Base-by-base conservation (phyloP, 2,797 vertebrate genomes). In the Distichodus sexfasciatus region DNA sequence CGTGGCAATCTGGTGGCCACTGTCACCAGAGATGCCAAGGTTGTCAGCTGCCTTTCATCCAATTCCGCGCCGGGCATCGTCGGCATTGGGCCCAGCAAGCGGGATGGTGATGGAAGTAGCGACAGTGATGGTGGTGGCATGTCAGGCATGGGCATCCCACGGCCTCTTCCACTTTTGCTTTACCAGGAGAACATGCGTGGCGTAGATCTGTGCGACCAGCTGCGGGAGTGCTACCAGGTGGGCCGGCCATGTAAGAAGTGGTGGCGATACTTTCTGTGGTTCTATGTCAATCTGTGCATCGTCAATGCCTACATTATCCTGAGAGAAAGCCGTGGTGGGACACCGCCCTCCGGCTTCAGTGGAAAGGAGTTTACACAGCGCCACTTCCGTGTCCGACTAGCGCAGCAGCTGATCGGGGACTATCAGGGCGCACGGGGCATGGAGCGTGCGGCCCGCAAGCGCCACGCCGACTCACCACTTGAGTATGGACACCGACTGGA, bases 231-330 rank as follows among this genome's bases (percentile, higher is more conserved):
- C 85, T 93, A 93, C 83, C 91, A 91, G 77, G 92, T 93, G 0
- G 92, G 92, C 31, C 77, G 92, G 72, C 90, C 92, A 0, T 91
- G 91, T 40, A 93, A 92, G 80, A 92, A 91, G 82, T 93, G 92
- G 92, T 93, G 92, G 92, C 90, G 92, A 77, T 93, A 91, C 82
- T 91, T 93, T 68, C 80, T 93, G 78, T 93, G 92, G 92, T 93
- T 93, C 80, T 92, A 92, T 40, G 86, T 93, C 40, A 93, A 93
- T 21, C 77, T 93, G 72, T 92, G 90, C 82, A 91, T 93, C 10
- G 92, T 93, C 73, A 90, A 93, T 6, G 90, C 92, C 62, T 93
- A 92, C 77, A 79, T 93, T 48, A 78, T 93, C 63, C 83, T 89
- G 80, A 81, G 88, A 44, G 91, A 91, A 83, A 92, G 87, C 79